Evolutionary conservation across 2,888 invertebrate species (phyloP), one percentile per base, ranked within the genome.

Genomic region (Scaeva pyrastri): DNA sequence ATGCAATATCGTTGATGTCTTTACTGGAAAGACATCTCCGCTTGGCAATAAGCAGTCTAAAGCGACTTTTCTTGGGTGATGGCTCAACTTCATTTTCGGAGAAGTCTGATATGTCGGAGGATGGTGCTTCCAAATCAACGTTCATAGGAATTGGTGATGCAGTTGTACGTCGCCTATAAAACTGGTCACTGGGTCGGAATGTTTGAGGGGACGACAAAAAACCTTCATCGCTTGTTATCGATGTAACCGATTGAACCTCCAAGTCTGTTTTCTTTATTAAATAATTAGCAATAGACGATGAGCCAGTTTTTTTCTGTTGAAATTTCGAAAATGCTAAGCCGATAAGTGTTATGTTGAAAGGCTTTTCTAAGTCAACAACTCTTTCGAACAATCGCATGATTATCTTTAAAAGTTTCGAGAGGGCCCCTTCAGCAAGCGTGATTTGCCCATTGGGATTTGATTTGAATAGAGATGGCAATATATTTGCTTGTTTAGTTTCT

Each of bases 241-340:
- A 95, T 84, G 95, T 95, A 88, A 96, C 94, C 6, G 96, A 96
- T 91, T 96, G 96, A 68, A 96, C 96, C 89, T 96, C 96, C 78
- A 96, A 94, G 91, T 96, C 95, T 0, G 91, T 90, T 81, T 93
- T 93, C 91, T 96, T 96, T 91, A 95, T 94, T 68, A 97, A 93
- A 90, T 96, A 96, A 82, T 95, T 96, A 7, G 96, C 95, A 89
- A 97, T 95, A 14, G 96, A 96, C 89, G 95, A 94, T 88, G 94
- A 94, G 1, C 96, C 95, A 3, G 94, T 94, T 91, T 94, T 95
- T 79, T 95, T 94, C 66, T 92, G 96, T 89, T 95, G 95, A 90
- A 97, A 97, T 91, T 97, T 97, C 1, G 96, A 96, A 91, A 97
- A 97, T 21, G 96, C 96, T 89, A 97, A 93, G n/a, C 97, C 97